A percentile compares a stretch with the other conserved stretches of the same genome.
These are phyloP conservation scores for Campaea margaritaria DNA, from an alignment of 2,888 invertebrate species.

Conservation along the genomic window DNA sequence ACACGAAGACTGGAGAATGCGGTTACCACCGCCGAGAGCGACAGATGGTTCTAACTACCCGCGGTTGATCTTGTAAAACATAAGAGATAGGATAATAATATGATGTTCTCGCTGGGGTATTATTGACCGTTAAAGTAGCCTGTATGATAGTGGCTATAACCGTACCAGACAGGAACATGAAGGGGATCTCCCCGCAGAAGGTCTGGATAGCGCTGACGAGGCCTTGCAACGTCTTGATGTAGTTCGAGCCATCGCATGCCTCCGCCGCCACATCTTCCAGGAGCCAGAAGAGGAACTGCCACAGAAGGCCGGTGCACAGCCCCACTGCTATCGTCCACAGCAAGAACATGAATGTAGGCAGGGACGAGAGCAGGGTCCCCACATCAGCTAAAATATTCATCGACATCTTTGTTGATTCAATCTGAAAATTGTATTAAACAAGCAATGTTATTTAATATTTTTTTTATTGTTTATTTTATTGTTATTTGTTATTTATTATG, in stretches of 20 bases:
- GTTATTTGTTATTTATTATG: no score
- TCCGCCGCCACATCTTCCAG: conserved; percentile 88
- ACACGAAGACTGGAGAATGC: no score
- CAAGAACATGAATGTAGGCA: conserved; percentile 90
- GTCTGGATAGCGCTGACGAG: conserved; percentile 91
- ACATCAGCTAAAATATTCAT: conserved; percentile 89
- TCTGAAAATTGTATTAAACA: conserved; percentile 71
- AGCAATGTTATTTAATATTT: no score
- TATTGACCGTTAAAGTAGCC: no score
- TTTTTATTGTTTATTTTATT: no score
- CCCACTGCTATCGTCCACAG: conserved; percentile 93
- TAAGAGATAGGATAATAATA: no score
- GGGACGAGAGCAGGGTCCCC: conserved; percentile 86
- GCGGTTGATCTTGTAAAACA: no score
- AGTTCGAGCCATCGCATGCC: conserved; percentile 75
- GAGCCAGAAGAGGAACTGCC: conserved; percentile 95
- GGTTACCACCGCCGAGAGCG: no score
- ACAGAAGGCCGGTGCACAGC: conserved; percentile 92
- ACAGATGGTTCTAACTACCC: no score
- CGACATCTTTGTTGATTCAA: conserved; percentile 87
- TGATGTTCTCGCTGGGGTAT: no score
- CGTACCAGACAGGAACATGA: conserved; percentile 92
- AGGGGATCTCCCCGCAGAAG: conserved; percentile 93
- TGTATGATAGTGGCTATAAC: no score
- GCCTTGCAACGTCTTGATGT: conserved; percentile 91